A percentile compares a stretch with the other conserved stretches of the same genome.
These are phyloP conservation scores for Pristionchus maxplancki DNA, from an alignment of 2,888 invertebrate species.

Conservation along the genomic window DNA sequence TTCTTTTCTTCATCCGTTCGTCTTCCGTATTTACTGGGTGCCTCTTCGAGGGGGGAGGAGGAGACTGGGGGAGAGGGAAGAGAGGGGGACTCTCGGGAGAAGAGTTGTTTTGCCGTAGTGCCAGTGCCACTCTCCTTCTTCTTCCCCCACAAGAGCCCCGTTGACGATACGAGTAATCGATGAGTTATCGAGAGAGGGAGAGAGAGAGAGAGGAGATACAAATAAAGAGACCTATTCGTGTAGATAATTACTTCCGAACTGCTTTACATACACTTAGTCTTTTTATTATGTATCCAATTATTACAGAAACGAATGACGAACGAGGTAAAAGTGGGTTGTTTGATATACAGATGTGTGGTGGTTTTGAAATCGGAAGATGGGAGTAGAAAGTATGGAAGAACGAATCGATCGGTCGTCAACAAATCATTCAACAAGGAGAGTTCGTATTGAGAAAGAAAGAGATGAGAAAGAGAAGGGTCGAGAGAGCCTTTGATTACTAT, in stretches of 20 bases:
- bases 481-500: background rate
- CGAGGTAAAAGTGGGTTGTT: slow-evolving; percentile 47
- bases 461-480: background rate
- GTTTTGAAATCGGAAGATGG: slow-evolving; percentile 26
- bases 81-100: background rate
- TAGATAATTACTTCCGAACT: background rate
- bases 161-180: slow-evolving; percentile 48
- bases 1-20: slow-evolving; percentile 4
- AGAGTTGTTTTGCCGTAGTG: slow-evolving; percentile 36
- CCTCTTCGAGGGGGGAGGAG: background rate
- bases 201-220: background rate
- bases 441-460: slow-evolving; percentile 34
- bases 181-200: background rate
- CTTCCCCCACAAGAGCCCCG: slow-evolving; percentile 35
- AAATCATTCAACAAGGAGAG: slow-evolving; percentile 41
- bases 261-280: background rate
- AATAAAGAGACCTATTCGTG: background rate
- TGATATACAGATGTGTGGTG: slow-evolving; percentile 36
- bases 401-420: slow-evolving; percentile 3
- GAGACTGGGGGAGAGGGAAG: background rate
- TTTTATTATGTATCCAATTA: slow-evolving; percentile 46
- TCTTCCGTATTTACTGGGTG: slow-evolving; percentile 14
- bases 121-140: slow-evolving; percentile 47
- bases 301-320: slow-evolving; percentile 12
- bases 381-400: slow-evolving; percentile 13